Evolutionary conservation across 2,113 vertebrate genomes (phyloP).

Genomic region (Ancistrus triradiatus): DNA sequence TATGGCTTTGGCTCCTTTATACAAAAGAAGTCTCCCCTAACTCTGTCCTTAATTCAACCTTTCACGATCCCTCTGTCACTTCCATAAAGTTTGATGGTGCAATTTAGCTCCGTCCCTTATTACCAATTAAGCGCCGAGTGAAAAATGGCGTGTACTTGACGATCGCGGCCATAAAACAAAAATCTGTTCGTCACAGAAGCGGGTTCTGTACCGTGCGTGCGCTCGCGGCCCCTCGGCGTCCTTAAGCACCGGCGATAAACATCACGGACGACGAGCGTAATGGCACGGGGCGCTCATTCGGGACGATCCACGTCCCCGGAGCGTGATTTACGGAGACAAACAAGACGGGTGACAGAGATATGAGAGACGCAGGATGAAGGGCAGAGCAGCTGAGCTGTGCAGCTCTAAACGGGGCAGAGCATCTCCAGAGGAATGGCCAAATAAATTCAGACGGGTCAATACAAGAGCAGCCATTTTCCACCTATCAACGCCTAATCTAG

Average conservation of each 20-base stretch:
- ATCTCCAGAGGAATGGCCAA: not conserved
- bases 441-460: not conserved
- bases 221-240: slow-evolving; percentile 2
- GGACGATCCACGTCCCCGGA: slow-evolving; percentile 13
- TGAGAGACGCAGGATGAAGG: slow-evolving; percentile 32
- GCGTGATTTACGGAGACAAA: slow-evolving; percentile 34
- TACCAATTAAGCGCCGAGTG: slow-evolving; percentile 37
- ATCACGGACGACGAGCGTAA: slow-evolving; percentile 26
- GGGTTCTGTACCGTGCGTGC: not conserved
- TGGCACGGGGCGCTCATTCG: not conserved
- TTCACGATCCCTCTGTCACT: slow-evolving; percentile 17
- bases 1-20: not conserved
- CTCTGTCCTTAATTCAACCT: slow-evolving; percentile 20
- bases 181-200: slow-evolving; percentile 18
- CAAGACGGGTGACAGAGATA: slow-evolving; percentile 23
- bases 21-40: not conserved
- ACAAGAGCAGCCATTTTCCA: not conserved
- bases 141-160: slow-evolving; percentile 17
- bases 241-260: slow-evolving; percentile 35
- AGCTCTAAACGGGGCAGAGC: slow-evolving; percentile 2
- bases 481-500: too few relatives aligned
- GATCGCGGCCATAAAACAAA: slow-evolving; percentile 35
- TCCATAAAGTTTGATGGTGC: slow-evolving; percentile 33
- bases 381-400: slow-evolving; percentile 2
- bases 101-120: slow-evolving; percentile 25